Conservation (phyloP, 2,113 vertebrate genomes). For the Toxostoma redivivum region DNA sequence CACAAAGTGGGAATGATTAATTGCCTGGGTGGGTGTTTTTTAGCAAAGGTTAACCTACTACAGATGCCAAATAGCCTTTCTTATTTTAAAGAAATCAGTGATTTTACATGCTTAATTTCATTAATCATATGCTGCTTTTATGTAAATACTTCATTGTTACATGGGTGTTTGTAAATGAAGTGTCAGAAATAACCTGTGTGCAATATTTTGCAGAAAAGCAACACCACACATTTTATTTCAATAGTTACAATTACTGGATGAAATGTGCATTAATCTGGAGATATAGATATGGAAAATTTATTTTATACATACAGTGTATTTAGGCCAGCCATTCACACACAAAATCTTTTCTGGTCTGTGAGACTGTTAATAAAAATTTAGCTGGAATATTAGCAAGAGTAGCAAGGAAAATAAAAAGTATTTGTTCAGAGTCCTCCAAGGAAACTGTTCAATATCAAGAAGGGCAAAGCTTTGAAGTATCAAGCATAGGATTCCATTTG, state of each 20-base stretch:
- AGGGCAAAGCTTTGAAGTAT: not conserved
- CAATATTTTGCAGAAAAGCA: not conserved
- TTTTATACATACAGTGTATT: not conserved
- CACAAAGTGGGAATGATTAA: not conserved
- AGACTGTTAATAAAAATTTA: not conserved
- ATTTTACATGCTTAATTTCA: not conserved
- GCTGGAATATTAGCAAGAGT: not conserved
- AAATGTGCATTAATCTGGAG: not conserved
- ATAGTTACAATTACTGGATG: not conserved
- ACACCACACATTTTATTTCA: not conserved
- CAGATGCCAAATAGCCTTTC: accelerated
- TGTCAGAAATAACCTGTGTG: not conserved
- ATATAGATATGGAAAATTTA: not conserved
- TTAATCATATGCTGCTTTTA: not conserved
- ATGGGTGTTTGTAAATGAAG: not conserved
- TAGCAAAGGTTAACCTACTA: not conserved
- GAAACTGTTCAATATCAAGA: not conserved
- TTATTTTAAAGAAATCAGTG: not conserved
- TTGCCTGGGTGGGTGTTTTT: not conserved
- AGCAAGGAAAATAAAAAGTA: not conserved
- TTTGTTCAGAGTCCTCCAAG: not conserved
- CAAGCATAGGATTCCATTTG: not conserved
- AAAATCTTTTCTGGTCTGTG: not conserved
- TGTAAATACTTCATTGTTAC: not conserved
- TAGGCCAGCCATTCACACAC: not conserved